phyloP scores from a whole-genome alignment of 2,888 invertebrate species.

The Xylocampa areola region DNA sequence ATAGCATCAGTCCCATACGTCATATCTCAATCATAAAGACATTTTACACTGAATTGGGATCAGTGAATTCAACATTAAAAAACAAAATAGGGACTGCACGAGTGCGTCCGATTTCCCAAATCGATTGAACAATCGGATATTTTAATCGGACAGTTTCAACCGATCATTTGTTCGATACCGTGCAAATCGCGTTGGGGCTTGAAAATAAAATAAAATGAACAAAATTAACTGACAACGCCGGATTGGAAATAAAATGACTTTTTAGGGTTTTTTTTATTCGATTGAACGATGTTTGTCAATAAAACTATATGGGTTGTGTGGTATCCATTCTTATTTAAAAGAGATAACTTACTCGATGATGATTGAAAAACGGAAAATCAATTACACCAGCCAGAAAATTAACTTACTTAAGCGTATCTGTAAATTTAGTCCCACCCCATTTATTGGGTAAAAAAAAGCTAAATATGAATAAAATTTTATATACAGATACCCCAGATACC shows the following conservation, averaged over 20 bases:
- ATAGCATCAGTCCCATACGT: conserved; percentile 10
- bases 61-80: conserved; percentile 32
- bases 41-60: conserved; percentile 16
- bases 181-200: conserved; percentile 37
- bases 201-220: conserved; percentile 48
- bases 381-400: too few species aligned
- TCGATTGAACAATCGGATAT: conserved; percentile 63
- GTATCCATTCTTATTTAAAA: too few species aligned
- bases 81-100: conserved; percentile 38
- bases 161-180: conserved; percentile 49
- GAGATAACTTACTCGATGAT: too few species aligned
- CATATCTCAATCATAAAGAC: conserved; percentile 23
- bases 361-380: too few species aligned
- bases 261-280: conserved; percentile 18
- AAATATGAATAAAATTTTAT: too few species aligned
- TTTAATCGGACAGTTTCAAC: conserved; percentile 59
- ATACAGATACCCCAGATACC: too few species aligned
- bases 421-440: too few species aligned
- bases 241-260: conserved; percentile 43
- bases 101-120: conserved; percentile 52
- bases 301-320: conserved; percentile 4
- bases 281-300: conserved; percentile 10
- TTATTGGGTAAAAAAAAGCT: too few species aligned
- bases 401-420: too few species aligned
- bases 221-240: conserved; percentile 42